Conservation (phyloP, 2,888 invertebrate genomes). For the Ophion ellenae region DNA sequence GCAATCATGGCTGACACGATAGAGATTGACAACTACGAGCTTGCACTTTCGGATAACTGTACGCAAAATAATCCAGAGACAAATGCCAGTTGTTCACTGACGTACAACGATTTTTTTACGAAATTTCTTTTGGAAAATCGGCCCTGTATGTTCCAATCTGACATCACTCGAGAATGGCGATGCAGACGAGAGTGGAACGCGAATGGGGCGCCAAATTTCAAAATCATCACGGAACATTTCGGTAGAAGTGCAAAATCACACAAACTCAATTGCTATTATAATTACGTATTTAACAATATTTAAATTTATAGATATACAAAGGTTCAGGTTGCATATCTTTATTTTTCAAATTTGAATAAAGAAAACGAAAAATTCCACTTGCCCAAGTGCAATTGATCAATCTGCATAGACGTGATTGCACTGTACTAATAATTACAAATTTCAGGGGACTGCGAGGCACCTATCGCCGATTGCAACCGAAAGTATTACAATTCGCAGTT, state of each 20-base stretch:
- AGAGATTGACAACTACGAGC: constrained; percentile 52
- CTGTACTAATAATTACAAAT: constrained; percentile 51
- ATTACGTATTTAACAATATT: not conserved
- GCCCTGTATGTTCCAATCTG: constrained; percentile 88
- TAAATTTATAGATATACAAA: not conserved
- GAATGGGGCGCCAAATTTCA: constrained; percentile 86
- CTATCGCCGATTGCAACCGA: constrained; percentile 92
- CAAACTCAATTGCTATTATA: not conserved
- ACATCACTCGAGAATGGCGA: constrained; percentile 88
- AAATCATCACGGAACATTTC: constrained; percentile 85
- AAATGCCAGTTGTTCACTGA: constrained; percentile 64
- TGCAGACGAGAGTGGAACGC: constrained; percentile 87
- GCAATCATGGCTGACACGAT: constrained; percentile 53
- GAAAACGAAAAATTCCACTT: too few relatives aligned
- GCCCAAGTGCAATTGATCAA: too few relatives aligned
- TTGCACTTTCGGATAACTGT: not conserved
- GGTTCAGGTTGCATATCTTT: not conserved
- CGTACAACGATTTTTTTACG: constrained; percentile 79
- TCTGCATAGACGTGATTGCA: not conserved
- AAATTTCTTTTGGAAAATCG: constrained; percentile 83
- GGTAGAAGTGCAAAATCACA: constrained; percentile 71
- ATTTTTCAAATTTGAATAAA: not conserved
- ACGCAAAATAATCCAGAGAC: constrained; percentile 33
- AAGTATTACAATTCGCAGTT: constrained; percentile 91
- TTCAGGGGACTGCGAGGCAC: constrained; percentile 87